These are phyloP conservation scores for Oxycera nigricornis DNA, from an alignment of 2,888 invertebrate genomes.

Conservation along the genomic window DNA sequence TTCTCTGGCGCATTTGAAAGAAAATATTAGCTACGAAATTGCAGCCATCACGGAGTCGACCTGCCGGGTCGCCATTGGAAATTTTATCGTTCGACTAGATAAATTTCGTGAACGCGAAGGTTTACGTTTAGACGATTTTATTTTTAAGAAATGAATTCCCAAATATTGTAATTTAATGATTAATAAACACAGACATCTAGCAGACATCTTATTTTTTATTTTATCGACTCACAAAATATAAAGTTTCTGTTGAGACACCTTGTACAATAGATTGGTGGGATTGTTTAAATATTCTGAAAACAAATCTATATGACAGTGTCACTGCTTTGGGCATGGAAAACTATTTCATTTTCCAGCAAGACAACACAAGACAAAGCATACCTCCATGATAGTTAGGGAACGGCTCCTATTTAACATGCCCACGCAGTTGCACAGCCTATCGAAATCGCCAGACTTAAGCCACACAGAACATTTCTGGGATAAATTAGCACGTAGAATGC, in stretches of 20 bases:
- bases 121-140: too few species aligned
- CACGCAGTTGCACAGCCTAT: background rate
- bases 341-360: background rate
- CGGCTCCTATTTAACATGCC: background rate
- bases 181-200: background rate
- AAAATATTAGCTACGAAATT: too few species aligned
- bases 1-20: too few species aligned
- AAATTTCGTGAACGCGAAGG: too few species aligned
- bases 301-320: background rate
- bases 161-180: too few species aligned
- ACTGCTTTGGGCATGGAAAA: background rate
- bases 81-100: too few species aligned
- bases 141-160: too few species aligned
- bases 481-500: background rate
- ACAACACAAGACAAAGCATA: background rate
- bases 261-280: background rate
- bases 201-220: too few species aligned
- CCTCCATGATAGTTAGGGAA: background rate
- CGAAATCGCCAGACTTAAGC: background rate
- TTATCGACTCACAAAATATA: too few species aligned
- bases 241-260: too few species aligned
- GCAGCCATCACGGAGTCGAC: too few species aligned
- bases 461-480: background rate
- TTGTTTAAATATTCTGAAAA: background rate
- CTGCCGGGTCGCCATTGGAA: too few species aligned